These are phyloP conservation scores for Hypomecis atomaria DNA, from an alignment of 2,888 invertebrate species.

Conservation along the genomic window DNA sequence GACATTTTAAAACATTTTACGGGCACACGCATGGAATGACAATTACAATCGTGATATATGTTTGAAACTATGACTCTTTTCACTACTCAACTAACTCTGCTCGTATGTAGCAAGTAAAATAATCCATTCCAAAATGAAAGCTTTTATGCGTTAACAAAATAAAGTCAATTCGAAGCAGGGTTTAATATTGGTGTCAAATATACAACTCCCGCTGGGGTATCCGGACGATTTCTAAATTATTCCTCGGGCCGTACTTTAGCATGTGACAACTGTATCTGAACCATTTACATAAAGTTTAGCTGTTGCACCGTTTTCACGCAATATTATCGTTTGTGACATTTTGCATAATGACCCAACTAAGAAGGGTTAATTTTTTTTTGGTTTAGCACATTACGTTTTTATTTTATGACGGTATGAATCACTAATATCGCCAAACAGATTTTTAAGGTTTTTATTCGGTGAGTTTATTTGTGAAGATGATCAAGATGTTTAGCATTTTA, in stretches of 20 bases:
- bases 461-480: too few species aligned
- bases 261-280: slow-evolving; percentile 34
- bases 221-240: slow-evolving; percentile 32
- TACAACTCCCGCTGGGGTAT: slow-evolving; percentile 32
- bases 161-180: slow-evolving; percentile 24
- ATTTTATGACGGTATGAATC: too few species aligned
- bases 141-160: slow-evolving; percentile 15
- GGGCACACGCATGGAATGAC: too few species aligned
- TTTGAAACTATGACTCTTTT: too few species aligned
- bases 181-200: slow-evolving; percentile 33
- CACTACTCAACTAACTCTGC: too few species aligned
- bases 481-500: too few species aligned
- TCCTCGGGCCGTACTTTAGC: slow-evolving; percentile 24
- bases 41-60: too few species aligned
- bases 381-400: too few species aligned
- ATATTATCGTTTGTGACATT: not conserved
- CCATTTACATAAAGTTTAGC: slow-evolving; percentile 20
- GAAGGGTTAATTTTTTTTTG: too few species aligned
- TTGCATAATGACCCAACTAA: not conserved
- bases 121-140: slow-evolving; percentile 10
- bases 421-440: too few species aligned
- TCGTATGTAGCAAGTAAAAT: slow-evolving; percentile 1
- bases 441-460: too few species aligned
- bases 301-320: slow-evolving; percentile 6
- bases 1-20: too few species aligned